Base-by-base conservation (phyloP, 1,140 invertebrate species). In the Trichogramma pretiosum region DNA sequence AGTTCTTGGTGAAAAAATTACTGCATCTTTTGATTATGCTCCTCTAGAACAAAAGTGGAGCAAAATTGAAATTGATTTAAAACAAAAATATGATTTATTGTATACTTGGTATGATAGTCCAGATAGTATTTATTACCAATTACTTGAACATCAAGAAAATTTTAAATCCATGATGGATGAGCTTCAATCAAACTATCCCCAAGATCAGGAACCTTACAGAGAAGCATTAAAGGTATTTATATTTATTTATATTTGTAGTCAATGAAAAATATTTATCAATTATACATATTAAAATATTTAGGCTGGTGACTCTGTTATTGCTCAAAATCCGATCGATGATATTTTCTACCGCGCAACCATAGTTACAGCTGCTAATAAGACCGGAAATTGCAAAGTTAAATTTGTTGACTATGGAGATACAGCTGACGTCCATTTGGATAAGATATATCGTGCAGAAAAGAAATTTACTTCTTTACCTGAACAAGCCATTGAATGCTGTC, bases 381-480 rank as follows among this genome's bases (percentile, higher is more conserved):
- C 67, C 21, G 70, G 70, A 8, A 75, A 77, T 48, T 78, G 78
- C 56, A 73, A 77, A 24, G 79, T 87, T 0, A 74, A 76, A 22
- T 87, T 81, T 49, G 71, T 88, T 1, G 85, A 88, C 67, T 86
- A 81, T 56, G 85, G 85, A 23, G 89, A 89, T 59, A 71, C 70
- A 21, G 76, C 76, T 21, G 62, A 75, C 0, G 78, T 85, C 0
- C 66, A 75, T 24, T 61, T 64, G 0, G 69, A 64, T 41, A 77
- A 84, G 56, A 74, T 88, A 1, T 87, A 78, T 73, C 73, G 76
- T 14, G 67, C 87, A 18, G 79, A 85, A 42, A 72, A 70, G 21
- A 73, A 80, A 50, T 77, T 84, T 21, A 74, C 82, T 57, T 64
- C 72, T n/a, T 52, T 87, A 9, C 84, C 85, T 0, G 79, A 76